These are phyloP conservation scores for Holacanthus passer DNA, from an alignment of 2,113 vertebrate species.

Conservation along the genomic window DNA sequence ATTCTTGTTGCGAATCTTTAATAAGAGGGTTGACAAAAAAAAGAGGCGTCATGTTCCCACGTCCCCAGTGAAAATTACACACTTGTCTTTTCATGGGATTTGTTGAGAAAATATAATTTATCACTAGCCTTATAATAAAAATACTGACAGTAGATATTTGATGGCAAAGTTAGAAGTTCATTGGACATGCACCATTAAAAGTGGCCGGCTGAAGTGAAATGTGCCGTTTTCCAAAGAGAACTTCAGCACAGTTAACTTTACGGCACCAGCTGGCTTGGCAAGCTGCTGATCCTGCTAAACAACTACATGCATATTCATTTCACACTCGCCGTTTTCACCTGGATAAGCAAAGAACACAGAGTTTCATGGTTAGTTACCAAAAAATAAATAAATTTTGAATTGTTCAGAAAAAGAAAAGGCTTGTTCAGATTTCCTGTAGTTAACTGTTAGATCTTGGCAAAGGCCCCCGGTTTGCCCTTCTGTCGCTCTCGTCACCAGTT, in stretches of 20 bases:
- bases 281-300: slow-evolving; percentile 60
- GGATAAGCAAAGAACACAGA: slow-evolving; percentile 49
- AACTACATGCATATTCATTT: slow-evolving; percentile 65
- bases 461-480: slow-evolving; percentile 3
- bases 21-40: neutral
- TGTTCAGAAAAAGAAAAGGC: slow-evolving; percentile 24
- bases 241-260: slow-evolving; percentile 57
- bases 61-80: neutral
- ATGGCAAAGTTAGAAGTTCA: slow-evolving; percentile 1
- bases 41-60: neutral
- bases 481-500: neutral
- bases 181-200: slow-evolving; percentile 19
- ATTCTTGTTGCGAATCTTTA: neutral
- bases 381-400: slow-evolving; percentile 30
- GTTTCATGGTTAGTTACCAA: slow-evolving; percentile 38
- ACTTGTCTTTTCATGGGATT: neutral
- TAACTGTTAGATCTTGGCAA: slow-evolving; percentile 6
- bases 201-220: slow-evolving; percentile 28
- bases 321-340: slow-evolving; percentile 43
- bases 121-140: neutral
- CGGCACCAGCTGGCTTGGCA: slow-evolving; percentile 69
- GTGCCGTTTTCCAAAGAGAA: slow-evolving; percentile 33
- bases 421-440: slow-evolving; percentile 8
- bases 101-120: neutral
- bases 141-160: slow-evolving; percentile 5